Base-by-base conservation (phyloP, 2,113 vertebrate species). In the Pongo abelii region DNA sequence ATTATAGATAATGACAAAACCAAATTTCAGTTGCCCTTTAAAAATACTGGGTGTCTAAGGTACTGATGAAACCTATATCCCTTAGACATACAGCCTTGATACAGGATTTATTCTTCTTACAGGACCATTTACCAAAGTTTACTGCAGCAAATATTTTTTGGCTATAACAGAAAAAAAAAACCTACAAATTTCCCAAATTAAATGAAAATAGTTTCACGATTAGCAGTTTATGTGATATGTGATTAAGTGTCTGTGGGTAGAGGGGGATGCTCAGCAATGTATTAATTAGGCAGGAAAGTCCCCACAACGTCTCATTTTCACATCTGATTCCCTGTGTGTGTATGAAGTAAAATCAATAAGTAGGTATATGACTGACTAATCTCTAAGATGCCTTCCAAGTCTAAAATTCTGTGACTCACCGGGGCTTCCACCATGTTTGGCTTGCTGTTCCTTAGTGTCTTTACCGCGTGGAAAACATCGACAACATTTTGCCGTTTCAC, bases 401-500 rank as follows among this genome's bases (percentile, higher is more conserved):
- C 8, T 1, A 77, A 22, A 16, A 16, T 7, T 10, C 32, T 50
- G 38, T 4, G 52, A 97, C 99, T 99, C 97, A 99, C 99, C 97
- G 99, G 99, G 88, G 99, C 99, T 96, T 99, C 99, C 97, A 99
- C 99, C 99, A 99, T 99, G 99, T 99, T 99, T 79, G 99, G 99
- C 79, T 99, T 99, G 97, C 99, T 99, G 99, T 99, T 99, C 97
- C 99, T 98, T 97, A 99, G 98, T 13, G 99, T 99, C 98, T 99
- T 99, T 18, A 99, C 99, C 0, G 99, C 99, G 0, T 99, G 99
- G 98, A 99, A 99, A 96, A 99, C 99, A 0, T 99, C 99, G 6
- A 99, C 99, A 96, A 99, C 99, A 0, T 99, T 99, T 98, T 99
- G 99, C 86, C 99, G 99, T 98, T 99, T 99, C 14, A 99, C 99